Evolutionary conservation across 2,113 vertebrate species (phyloP).

Genomic region (Struthidea cinerea): DNA sequence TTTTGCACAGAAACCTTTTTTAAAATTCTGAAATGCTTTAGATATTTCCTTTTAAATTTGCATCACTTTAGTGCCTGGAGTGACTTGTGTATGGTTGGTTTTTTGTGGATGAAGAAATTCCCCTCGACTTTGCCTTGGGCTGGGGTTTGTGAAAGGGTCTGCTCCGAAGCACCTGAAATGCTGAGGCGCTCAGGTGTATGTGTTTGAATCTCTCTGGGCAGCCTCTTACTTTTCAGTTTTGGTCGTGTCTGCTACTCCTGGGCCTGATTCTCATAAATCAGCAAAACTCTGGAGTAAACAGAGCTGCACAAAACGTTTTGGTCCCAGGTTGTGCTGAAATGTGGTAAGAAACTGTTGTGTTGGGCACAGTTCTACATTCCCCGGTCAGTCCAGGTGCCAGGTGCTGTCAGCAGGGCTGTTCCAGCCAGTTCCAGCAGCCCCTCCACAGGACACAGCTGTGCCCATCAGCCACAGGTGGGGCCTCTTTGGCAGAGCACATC

Average conservation of each 20-base stretch:
- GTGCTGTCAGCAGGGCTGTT: neutral
- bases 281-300: neutral
- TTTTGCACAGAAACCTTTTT: neutral
- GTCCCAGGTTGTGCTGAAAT: accelerated
- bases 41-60: neutral
- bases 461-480: neutral
- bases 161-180: neutral
- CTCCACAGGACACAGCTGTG: neutral
- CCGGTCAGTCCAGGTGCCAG: neutral
- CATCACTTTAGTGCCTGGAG: neutral
- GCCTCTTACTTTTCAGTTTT: neutral
- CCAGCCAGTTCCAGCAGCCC: neutral
- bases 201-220: neutral
- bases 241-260: neutral
- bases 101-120: neutral
- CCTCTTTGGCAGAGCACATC: neutral
- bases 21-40: neutral
- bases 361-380: neutral
- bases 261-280: neutral
- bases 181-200: accelerated
- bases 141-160: neutral
- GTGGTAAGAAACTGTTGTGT: neutral
- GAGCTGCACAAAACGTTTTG: neutral
- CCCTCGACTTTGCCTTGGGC: neutral
- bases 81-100: neutral